phyloP scores from a whole-genome alignment of 2,888 invertebrate genomes.

The Smittia aterrima region DNA sequence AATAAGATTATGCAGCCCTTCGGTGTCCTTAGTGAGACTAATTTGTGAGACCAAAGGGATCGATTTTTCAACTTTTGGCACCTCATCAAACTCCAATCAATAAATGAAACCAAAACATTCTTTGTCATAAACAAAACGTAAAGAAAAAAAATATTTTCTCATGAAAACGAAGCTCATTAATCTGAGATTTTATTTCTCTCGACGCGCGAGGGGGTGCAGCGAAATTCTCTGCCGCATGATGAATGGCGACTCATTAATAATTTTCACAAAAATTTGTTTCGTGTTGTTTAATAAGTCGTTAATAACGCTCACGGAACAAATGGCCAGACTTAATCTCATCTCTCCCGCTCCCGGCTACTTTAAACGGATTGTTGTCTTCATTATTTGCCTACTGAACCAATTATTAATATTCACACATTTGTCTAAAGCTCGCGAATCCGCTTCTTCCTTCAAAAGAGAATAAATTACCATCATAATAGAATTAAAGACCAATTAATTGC shows the following conservation, averaged over 20 bases:
- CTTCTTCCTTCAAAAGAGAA: neutral
- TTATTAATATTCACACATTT: slow-evolving; percentile 32
- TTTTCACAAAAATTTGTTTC: slow-evolving; percentile 5
- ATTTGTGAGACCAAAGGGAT: neutral
- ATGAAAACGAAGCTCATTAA: neutral
- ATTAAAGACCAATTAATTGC: slow-evolving; percentile 32
- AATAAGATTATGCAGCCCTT: slow-evolving; percentile 32
- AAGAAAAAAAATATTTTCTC: slow-evolving; percentile 4
- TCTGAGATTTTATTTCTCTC: neutral
- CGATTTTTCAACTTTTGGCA: slow-evolving; percentile 14
- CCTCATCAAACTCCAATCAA: slow-evolving; percentile 19
- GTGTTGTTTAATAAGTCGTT: neutral
- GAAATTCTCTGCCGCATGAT: too few species aligned
- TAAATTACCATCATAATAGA: too few species aligned
- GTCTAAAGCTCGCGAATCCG: neutral
- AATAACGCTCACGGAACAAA: neutral
- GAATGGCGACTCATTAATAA: slow-evolving; percentile 32
- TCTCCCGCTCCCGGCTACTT: neutral
- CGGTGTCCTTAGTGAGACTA: slow-evolving; percentile 6
- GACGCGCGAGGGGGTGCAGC: neutral
- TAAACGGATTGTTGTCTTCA: neutral
- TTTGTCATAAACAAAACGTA: too few species aligned
- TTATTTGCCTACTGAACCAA: neutral
- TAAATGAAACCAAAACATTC: neutral
- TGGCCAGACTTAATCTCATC: neutral